Evolutionary conservation across 2,797 vertebrate genomes (phyloP), one percentile per base, ranked within the genome.

Genomic region (Bovichtus variegatus): DNA sequence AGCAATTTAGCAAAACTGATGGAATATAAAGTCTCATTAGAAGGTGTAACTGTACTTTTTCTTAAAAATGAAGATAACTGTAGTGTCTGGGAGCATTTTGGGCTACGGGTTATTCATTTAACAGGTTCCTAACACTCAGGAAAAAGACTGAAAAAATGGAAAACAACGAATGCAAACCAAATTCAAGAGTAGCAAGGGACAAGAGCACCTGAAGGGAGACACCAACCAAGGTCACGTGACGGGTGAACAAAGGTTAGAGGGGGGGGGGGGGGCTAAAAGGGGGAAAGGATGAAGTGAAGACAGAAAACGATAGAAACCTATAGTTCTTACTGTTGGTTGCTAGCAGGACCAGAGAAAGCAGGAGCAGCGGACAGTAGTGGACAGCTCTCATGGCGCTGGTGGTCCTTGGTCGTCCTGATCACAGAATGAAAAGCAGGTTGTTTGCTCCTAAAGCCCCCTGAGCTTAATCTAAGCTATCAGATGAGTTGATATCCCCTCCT

Each of bases 331-430:
- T 93, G 91, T 96, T 92, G 63, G 71, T 55, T 61, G 78, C 23
- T 6, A 94, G 93, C 88, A 95, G 86, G 71, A 93, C 64, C 47
- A 95, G 66, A 86, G 91, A 82, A 70, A 94, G 80, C 89, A 95
- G 91, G 72, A 96, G 74, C 47, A 96, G 90, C 19, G 93, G 83
- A 85, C 90, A 94, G 90, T 65, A 86, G 21, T 72, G 85, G 81
- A 91, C 83, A 71, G 92, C 90, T 89, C 91, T 89, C 97, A 97
- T 97, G 92, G 74, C 79, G 90, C 79, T 86, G 81, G 44, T 78
- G 82, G 83, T 93, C 74, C 81, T 85, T 46, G 71, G 84, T 64
- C 69, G 88, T 76, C 85, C 89, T 82, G 86, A 88, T 92, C 76
- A 86, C 87, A 84, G 90, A 89, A 89, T 87, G 84, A 90, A 95